A percentile compares a stretch with the other conserved stretches of the same genome.
These are phyloP conservation scores for Seriola rivoliana DNA, from an alignment of 2,113 vertebrate species.

Conservation along the genomic window DNA sequence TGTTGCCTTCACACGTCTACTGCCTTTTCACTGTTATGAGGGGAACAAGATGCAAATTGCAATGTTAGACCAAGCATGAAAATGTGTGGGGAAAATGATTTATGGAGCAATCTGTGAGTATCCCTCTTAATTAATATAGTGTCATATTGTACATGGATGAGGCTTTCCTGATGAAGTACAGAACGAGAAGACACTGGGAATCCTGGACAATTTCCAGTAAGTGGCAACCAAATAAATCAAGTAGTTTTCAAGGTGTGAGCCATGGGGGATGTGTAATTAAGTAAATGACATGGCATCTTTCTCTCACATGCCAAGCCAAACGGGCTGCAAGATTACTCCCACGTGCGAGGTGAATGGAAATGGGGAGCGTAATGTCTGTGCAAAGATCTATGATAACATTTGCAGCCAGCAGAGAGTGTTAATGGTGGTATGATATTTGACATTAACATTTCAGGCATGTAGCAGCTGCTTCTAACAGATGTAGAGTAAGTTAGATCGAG, in stretches of 20 bases:
- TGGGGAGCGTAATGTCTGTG: conserved; percentile 37
- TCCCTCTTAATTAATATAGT: conserved; percentile 74
- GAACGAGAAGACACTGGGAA: conserved; percentile 35
- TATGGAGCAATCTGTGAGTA: conserved; percentile 68
- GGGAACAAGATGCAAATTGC: conserved; percentile 69
- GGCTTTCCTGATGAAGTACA: conserved; percentile 47
- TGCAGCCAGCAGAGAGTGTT: conserved; percentile 49
- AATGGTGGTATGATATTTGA: conserved; percentile 59
- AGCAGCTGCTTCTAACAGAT: conserved; percentile 58
- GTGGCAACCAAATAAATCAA: conserved; percentile 64
- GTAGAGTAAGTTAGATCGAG: conserved; percentile 17
- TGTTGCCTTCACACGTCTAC: conserved; percentile 29
- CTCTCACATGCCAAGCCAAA: conserved; percentile 28
- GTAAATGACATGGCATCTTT: conserved; percentile 69
- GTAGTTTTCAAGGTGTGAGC: conserved; percentile 53
- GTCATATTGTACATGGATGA: conserved; percentile 50
- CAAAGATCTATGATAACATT: conserved; percentile 64
- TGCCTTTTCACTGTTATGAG: conserved; percentile 45
- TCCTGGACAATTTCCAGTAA: conserved; percentile 40
- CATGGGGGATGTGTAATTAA: conserved; percentile 53
- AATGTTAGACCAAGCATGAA: conserved; percentile 63
- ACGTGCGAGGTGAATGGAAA: conserved; percentile 58
- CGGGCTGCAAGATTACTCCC: conserved; percentile 25
- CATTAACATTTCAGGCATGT: conserved; percentile 62
- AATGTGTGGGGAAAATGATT: conserved; percentile 65